Base-by-base conservation (phyloP, 2,888 invertebrate species). In the Antheraea assamensis region DNA sequence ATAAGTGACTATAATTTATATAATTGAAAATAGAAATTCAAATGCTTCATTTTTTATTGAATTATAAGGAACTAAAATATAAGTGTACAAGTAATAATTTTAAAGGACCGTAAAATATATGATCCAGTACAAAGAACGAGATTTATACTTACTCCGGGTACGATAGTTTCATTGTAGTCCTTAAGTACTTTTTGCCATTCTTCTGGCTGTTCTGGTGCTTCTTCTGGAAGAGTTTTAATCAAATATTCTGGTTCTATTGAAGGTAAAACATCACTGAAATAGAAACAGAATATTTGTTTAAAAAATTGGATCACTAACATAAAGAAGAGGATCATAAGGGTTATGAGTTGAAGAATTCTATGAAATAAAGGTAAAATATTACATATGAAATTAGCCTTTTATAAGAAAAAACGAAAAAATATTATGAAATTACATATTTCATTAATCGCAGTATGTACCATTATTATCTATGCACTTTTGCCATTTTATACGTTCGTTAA, bases 221-320 rank as follows among this genome's bases (percentile, higher is more conserved):
- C 96, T 75, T 95, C 94, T 0, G 99, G 99, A 49, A 99, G 91
- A 72, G 97, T 92, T 13, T 96, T 95, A 72, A 97, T 95, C 82
- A 99, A 94, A 88, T 99, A 99, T 58, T 99, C 99, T 0, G 99
- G 99, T 79, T 97, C 95, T 0, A 99, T 98, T 0, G 97, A 96
- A 13, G 99, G 98, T 73, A 99, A 90, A 0, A 99, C 98, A 82
- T 96, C 95, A 82, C 97, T 97, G 87, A 42, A 90, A 64, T 17
- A 17, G 15, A 64, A 21, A 1, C 17, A 1, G 19, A 30, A 64
- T 17, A 64, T 30, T 64, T 0, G 61, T 64, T 64, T 4, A 30
- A 64, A 61, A 61, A 64, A 30, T 30, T 4, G 30, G 4, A 64
- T 5, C 27, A 17, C 27, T 3, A 64, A 64, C 17, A 5, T 30